Conservation (phyloP, 2,113 vertebrate genomes). For the Melanocharis versteri region DNA sequence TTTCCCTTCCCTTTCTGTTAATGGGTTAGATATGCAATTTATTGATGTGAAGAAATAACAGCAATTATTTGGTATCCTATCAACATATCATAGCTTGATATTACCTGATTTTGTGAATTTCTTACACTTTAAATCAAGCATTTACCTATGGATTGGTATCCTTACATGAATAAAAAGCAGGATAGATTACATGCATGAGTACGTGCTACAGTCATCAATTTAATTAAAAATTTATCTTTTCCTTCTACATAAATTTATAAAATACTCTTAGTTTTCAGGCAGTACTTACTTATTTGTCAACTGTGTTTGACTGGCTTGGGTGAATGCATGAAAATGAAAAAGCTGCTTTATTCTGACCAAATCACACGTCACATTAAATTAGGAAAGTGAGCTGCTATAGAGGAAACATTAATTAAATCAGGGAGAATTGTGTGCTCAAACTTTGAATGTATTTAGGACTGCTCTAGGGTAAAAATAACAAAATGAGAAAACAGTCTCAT, state of each 20-base stretch:
- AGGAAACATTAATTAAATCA: slow-evolving; percentile 32
- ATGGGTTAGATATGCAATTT: neutral
- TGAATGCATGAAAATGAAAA: neutral
- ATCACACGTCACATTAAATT: slow-evolving; percentile 16
- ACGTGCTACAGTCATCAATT: neutral
- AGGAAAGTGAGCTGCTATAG: neutral
- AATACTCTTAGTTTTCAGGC: neutral
- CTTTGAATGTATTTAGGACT: neutral
- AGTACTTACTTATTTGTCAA: neutral
- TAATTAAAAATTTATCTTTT: neutral
- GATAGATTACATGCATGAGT: neutral
- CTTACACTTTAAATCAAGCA: neutral
- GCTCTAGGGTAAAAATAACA: neutral
- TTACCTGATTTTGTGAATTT: neutral
- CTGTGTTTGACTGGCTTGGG: neutral
- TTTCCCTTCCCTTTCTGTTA: neutral
- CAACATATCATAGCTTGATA: neutral
- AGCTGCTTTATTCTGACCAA: neutral
- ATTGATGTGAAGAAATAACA: neutral
- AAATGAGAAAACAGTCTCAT: neutral
- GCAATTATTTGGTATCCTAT: neutral
- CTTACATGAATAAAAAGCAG: neutral
- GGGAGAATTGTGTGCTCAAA: neutral
- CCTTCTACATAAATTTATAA: neutral
- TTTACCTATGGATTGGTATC: neutral